These are phyloP conservation scores for Turritopsis dohrnii DNA, from an alignment of 30 jellyfish, hydroid and myxozoan species.

Conservation along the genomic window DNA sequence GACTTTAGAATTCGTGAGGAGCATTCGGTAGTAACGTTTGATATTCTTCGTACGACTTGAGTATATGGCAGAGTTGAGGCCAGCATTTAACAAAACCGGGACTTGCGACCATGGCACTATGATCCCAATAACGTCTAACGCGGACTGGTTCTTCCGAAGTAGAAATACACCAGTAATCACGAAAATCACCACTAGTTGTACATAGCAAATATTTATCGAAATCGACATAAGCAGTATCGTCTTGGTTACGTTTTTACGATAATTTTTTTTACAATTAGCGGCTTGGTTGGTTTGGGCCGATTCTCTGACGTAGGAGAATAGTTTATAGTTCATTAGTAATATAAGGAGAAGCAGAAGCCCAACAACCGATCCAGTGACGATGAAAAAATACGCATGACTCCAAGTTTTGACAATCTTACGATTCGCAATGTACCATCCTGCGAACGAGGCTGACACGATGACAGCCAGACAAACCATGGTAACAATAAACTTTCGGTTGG, in stretches of 20 bases:
- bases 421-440: not conserved
- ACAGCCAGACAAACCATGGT: not conserved
- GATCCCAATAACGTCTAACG: not conserved
- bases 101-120: constrained; percentile 23
- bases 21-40: not conserved
- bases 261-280: not conserved
- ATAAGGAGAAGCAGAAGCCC: not conserved
- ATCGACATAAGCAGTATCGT: constrained; percentile 5
- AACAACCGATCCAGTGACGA: not conserved
- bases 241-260: not conserved
- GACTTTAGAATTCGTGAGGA: not conserved
- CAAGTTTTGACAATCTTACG: not conserved
- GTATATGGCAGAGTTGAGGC: constrained; percentile 15
- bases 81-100: constrained; percentile 2
- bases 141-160: not conserved
- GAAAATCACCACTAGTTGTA: not conserved
- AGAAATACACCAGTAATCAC: not conserved
- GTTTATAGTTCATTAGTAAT: not conserved
- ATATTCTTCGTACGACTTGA: not conserved
- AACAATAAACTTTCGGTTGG: not conserved
- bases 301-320: not conserved
- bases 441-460: not conserved
- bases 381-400: constrained; percentile 17
- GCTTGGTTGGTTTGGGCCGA: not conserved
- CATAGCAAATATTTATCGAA: not conserved